Conservation (phyloP, 1,140 invertebrate species). For the Sesamia nonagrioides region DNA sequence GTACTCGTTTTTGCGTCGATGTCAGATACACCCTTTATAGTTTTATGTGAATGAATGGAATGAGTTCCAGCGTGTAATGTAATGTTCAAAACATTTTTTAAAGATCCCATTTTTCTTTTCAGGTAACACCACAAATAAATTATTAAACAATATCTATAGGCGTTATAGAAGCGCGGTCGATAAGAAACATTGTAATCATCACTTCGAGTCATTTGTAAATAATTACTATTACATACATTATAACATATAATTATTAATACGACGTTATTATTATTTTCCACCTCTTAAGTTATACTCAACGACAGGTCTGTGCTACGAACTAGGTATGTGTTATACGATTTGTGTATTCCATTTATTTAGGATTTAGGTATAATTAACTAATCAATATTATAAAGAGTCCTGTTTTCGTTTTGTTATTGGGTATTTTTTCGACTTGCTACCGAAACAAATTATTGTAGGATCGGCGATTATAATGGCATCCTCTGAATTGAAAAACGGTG, state of each 20-base stretch:
- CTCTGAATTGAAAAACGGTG: too few relatives aligned
- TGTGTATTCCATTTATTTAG: constrained; percentile 4
- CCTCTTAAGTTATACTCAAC: constrained; percentile 25
- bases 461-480: too few relatives aligned
- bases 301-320: constrained; percentile 6
- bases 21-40: too few relatives aligned
- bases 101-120: background rate
- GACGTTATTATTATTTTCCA: constrained; percentile 23
- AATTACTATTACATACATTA: constrained; percentile 48
- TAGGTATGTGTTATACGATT: background rate
- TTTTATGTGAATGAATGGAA: too few relatives aligned
- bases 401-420: background rate
- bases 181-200: constrained; percentile 48
- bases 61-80: background rate
- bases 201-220: constrained; percentile 56
- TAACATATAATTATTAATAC: constrained; percentile 38
- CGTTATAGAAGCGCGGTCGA: constrained; percentile 32
- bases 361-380: background rate
- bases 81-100: background rate
- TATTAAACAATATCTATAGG: constrained; percentile 40
- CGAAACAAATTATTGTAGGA: too few relatives aligned
- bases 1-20: too few relatives aligned
- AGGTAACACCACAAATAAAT: constrained; percentile 37
- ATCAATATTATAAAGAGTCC: background rate
- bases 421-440: too few relatives aligned